Conservation (phyloP, 1,140 invertebrate genomes). For the Drosophila nebulosa region DNA sequence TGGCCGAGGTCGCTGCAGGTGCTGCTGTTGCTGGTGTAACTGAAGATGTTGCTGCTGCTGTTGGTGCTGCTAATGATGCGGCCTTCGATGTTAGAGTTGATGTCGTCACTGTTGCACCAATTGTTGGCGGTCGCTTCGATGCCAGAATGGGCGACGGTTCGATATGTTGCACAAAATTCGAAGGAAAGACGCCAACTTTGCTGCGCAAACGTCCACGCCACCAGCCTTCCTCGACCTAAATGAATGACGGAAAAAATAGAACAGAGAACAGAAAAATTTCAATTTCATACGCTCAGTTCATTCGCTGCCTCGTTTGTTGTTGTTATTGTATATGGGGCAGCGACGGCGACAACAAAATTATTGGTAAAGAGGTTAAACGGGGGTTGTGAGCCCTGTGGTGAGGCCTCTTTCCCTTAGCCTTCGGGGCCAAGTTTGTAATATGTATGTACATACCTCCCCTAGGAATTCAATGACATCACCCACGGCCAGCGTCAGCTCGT, state of each 20-base stretch:
- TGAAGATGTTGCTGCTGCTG: constrained; percentile 4
- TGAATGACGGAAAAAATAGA: constrained; percentile 20
- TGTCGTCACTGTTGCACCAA: constrained; percentile 63
- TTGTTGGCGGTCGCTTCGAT: constrained; percentile 71
- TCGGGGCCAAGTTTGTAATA: neutral
- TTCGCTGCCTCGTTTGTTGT: neutral
- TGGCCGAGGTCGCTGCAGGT: neutral
- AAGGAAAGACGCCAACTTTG: constrained; percentile 93
- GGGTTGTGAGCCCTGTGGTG: constrained; percentile 35
- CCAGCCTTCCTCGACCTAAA: constrained; percentile 90
- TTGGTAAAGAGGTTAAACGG: constrained; percentile 73
- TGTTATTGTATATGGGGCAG: constrained; percentile 25
- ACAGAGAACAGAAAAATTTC: constrained; percentile 27
- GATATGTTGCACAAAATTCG: constrained; percentile 93
- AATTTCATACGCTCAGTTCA: neutral
- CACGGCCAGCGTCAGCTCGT: constrained; percentile 92
- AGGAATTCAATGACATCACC: constrained; percentile 94
- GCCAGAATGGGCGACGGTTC: constrained; percentile 80
- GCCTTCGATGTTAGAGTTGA: constrained; percentile 46
- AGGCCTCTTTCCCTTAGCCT: neutral
- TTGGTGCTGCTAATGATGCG: constrained; percentile 21
- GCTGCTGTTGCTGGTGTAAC: constrained; percentile 10
- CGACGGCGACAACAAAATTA: constrained; percentile 25
- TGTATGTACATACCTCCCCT: constrained; percentile 86
- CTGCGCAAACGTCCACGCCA: constrained; percentile 90